phyloP scores from a whole-genome alignment of 2,113 vertebrate genomes.

The Toxotes chatareus region DNA sequence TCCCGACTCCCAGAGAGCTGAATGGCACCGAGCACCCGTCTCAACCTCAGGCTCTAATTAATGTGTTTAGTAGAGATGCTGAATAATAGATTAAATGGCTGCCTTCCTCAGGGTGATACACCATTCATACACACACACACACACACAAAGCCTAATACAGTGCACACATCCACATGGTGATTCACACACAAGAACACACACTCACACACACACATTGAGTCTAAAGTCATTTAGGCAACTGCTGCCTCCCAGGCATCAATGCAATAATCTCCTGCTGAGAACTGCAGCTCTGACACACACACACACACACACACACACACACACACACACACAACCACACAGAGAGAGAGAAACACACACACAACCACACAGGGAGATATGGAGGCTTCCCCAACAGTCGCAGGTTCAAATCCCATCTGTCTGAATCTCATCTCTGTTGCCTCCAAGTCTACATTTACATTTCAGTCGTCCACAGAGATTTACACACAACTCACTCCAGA shows the following conservation, averaged over 20 bases:
- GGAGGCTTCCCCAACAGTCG: neutral
- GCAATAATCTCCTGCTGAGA: constrained; percentile 56
- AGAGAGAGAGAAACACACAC: too few species aligned
- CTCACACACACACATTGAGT: constrained; percentile 14
- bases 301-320: neutral
- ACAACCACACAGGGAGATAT: neutral
- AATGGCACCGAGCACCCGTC: neutral
- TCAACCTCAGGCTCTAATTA: constrained; percentile 55
- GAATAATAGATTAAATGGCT: constrained; percentile 71
- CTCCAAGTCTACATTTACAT: constrained; percentile 33
- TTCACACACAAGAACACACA: constrained; percentile 7
- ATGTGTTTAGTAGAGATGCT: constrained; percentile 58
- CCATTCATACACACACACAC: constrained; percentile 26
- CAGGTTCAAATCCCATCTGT: constrained; percentile 24
- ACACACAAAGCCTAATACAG: neutral
- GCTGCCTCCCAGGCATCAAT: constrained; percentile 43
- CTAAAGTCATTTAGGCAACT: constrained; percentile 49
- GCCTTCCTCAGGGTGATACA: constrained; percentile 45
- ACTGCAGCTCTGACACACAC: constrained; percentile 26
- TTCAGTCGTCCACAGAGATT: constrained; percentile 23
- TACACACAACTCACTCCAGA: constrained; percentile 13
- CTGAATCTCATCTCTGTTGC: neutral
- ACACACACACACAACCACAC: constrained; percentile 16
- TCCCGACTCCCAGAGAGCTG: neutral
- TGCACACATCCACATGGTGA: neutral